Evolutionary conservation across 23 tunicate species (phyloP), one percentile per base, ranked within the genome.

Genomic region (Ascidia mentula): DNA sequence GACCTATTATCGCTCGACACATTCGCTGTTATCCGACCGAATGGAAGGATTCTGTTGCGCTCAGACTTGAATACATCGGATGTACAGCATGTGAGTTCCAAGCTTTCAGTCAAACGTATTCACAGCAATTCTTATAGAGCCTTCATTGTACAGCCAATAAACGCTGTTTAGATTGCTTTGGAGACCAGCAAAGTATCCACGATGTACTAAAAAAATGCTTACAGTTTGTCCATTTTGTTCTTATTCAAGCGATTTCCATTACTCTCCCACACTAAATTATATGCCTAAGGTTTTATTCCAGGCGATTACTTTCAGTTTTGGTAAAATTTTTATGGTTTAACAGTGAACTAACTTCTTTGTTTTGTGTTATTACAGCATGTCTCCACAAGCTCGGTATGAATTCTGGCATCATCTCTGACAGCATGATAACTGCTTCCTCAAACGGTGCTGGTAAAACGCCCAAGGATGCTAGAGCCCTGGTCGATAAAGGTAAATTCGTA

Each of bases 21-120:
- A 75, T 93, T 18, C 74, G 98, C 24, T 88, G 90, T 37, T 79
- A 93, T 80, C 89, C 90, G 4, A 59, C 84, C 6, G 79, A 78
- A 34, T 93, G 76, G 69, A 75, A 88, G 34, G 98, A 93, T 34
- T 13, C 45, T 17, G 81, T 65, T 3, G 84, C 84, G 0, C 36
- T 93, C 37, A 69, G 98, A 72, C 69, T 93, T 40, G 98, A 93
- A 84, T 93, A 93, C 59, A 84, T 93, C 34, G 98, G 98, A 80
- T 93, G 98, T 60, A 35, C 60, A 36, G 93, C 98, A 34, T 82
- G 97, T 92, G 39, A 65, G 91, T 77, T 36, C n/a, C n/a, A n/a
- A n/a, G n/a, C n/a, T n/a, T n/a, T n/a, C n/a, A n/a, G n/a, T n/a
- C n/a, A n/a, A n/a, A n/a, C n/a, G n/a, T n/a, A n/a, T n/a, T n/a